These are phyloP conservation scores for Chrysodeixis includens DNA, from an alignment of 2,888 invertebrate species.

Conservation along the genomic window DNA sequence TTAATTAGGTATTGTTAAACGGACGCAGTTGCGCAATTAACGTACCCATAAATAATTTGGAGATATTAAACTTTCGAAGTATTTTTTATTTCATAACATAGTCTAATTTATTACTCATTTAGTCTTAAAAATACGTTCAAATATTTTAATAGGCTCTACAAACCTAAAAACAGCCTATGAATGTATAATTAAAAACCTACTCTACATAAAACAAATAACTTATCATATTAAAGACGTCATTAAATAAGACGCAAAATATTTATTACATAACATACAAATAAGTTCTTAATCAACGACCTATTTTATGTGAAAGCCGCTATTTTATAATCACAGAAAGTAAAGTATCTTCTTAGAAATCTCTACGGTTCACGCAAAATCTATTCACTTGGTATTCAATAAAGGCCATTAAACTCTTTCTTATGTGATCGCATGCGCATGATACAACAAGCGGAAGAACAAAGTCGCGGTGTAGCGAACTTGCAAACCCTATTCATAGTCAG, in stretches of 20 bases:
- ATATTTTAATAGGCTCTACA: constrained; percentile 20
- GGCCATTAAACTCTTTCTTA: constrained; percentile 70
- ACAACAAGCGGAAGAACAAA: constrained; percentile 75
- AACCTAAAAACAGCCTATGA: constrained; percentile 20
- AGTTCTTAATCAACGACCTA: constrained; percentile 11
- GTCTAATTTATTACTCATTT: constrained; percentile 14
- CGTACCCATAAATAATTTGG: constrained; percentile 24
- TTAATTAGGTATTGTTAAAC: constrained; percentile 42
- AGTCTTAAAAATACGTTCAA: constrained; percentile 6
- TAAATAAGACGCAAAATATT: constrained; percentile 3
- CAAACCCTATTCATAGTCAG: constrained; percentile 77
- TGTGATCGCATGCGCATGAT: constrained; percentile 70
- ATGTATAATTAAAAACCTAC: neutral
- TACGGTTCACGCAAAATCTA: constrained; percentile 38
- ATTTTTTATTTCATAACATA: constrained; percentile 19
- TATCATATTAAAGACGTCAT: constrained; percentile 8
- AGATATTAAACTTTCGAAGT: neutral
- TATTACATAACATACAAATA: neutral
- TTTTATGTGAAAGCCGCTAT: constrained; percentile 12
- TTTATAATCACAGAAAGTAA: constrained; percentile 15
- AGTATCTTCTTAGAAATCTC: constrained; percentile 27
- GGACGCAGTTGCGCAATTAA: constrained; percentile 30
- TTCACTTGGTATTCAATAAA: constrained; percentile 58
- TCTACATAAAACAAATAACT: neutral
- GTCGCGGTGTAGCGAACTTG: constrained; percentile 67